Base-by-base conservation (phyloP, 2,888 invertebrate genomes). In the Serripes groenlandicus region DNA sequence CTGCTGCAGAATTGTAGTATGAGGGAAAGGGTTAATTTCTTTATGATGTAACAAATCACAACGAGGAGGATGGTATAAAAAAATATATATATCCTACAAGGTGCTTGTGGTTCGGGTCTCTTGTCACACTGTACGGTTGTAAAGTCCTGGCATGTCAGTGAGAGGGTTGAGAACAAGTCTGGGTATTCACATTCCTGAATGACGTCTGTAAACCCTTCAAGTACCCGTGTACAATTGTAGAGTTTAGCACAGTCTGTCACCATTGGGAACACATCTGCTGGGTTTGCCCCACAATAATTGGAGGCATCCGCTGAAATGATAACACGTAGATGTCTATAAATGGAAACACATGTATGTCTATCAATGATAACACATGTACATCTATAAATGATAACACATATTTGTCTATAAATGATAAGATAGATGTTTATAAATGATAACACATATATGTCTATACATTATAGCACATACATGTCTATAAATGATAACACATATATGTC, bases 141-240 rank as follows among this genome's bases (percentile, higher is more conserved):
- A 77, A 88, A 88, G 54, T 75, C 72, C 54, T 85, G 78, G 83
- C 89, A 89, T 9, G 80, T 77, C 70, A 74, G 73, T 9, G 84
- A 80, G 0, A 76, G 21, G 0, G 75, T 73, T 7, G 88, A 89
- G 81, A 89, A 90, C 35, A 90, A 69, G 69, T 89, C 84, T 9
- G 89, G 89, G 60, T 89, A 89, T 0, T 34, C 42, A 64, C 89
- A 89, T 68, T 89, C 88, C 70, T 83, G 75, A 26, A 86, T 66
- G 7, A 42, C 52, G 35, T 72, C 68, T 21, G 49, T 21, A 15
- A 26, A 37, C 28, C 42, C 56, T 30, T 35, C 35, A 1, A 42
- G 26, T 18, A 58, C 75, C 54, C 60, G 68, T 1, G 87, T 78
- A 75, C 89, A 89, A 72, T 88, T 88, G 75, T 82, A 85, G 58